Conservation (phyloP, 2,113 vertebrate species). For the Shinisaurus crocodilurus region DNA sequence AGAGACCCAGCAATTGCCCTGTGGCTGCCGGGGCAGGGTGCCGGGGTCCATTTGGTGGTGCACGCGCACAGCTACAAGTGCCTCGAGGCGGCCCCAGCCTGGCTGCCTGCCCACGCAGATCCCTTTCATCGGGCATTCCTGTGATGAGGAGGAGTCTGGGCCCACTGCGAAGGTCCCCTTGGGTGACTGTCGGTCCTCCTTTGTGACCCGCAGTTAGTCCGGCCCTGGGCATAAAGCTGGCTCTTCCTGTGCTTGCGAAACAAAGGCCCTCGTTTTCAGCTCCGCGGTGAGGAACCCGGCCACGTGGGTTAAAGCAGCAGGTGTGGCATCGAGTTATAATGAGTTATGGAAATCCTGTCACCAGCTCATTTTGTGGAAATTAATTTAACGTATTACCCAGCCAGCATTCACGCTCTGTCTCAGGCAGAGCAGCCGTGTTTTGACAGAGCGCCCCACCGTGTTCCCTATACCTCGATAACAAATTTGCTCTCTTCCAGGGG, state of each 20-base stretch:
- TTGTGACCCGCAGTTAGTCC: constrained; percentile 3
- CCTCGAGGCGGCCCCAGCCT: no score
- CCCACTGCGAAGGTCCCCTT: background rate
- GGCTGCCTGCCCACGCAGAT: constrained; percentile 13
- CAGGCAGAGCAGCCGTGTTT: background rate
- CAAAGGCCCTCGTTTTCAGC: constrained; percentile 53
- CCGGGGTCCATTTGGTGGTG: no score
- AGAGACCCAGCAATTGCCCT: no score
- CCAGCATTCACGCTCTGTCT: background rate
- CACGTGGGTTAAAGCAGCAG: constrained; percentile 17
- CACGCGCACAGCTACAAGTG: no score
- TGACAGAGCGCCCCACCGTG: background rate
- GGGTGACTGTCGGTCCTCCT: constrained; percentile 19
- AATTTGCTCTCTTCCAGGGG: background rate
- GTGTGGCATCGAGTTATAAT: constrained; percentile 16
- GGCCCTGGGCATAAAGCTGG: constrained; percentile 2
- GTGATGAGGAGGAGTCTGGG: no score
- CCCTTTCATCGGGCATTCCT: constrained; percentile 16
- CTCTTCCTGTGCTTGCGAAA: background rate
- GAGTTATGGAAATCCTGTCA: constrained; percentile 29
- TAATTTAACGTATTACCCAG: constrained; percentile 1
- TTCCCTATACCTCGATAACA: background rate
- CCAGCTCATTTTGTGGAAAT: constrained; percentile 4
- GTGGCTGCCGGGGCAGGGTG: no score
- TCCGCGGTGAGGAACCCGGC: constrained; percentile 35